Evolutionary conservation across 2,113 vertebrate species (phyloP), one percentile per base, ranked within the genome.

Genomic region (Bubo blakistoni): DNA sequence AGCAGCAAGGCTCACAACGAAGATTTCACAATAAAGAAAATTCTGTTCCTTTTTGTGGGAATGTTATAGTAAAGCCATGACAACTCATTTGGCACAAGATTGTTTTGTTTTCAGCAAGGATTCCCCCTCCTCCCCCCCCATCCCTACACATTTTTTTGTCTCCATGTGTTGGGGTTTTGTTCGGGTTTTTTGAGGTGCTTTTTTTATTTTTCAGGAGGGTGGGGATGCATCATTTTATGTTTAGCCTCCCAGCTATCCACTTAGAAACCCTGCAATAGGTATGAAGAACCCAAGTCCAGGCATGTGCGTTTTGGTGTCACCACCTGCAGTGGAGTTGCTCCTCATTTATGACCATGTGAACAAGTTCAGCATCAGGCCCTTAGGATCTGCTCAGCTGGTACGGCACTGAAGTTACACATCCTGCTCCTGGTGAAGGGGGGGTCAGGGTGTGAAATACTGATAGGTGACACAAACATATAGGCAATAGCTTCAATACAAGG

Each of bases 1-100:
- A 97, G 97, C 95, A 93, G 85, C 78, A 93, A 96, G 72, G 63
- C 95, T 97, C 76, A 90, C 81, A 96, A 71, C 22, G 11, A 94
- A 70, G 95, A 97, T 96, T 97, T 97, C 97, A 97, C 96, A 97
- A 96, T 96, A 97, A 97, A 95, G 95, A 94, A 94, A 95, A 95
- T 96, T 95, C 74, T 92, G 59, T 94, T 95, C 55, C 21, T 87
- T 51, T 82, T 85, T 90, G 89, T 95, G 95, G 91, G 95, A 95
- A 96, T 95, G 87, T 95, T 94, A 95, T 88, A 95, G 93, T 93
- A 95, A 95, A 95, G 87, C 79, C 87, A 88, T 95, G 95, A 90
- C 93, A 94, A 94, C 89, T 92, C 73, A 76, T 85, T 90, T 96
- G 95, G 94, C 92, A 95, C n/a, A 86, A 32, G 74, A 83, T 44